These are phyloP conservation scores for Anguilla japonica DNA, from an alignment of 2,113 vertebrate genomes.

Conservation along the genomic window DNA sequence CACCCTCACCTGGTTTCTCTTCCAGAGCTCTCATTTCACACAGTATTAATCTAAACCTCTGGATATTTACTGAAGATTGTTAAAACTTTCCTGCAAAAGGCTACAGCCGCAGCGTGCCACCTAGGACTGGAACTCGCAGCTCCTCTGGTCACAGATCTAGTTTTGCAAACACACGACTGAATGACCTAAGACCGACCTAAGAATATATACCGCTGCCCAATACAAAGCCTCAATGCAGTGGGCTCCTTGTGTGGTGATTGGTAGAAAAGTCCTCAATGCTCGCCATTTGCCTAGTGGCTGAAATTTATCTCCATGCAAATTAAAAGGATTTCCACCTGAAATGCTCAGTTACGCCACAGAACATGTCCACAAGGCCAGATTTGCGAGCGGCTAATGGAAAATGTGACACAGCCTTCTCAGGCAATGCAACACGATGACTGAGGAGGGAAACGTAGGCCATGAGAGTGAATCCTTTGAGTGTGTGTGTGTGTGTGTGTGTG, in stretches of 20 bases:
- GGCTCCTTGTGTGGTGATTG: background rate
- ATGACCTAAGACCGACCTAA: too few relatives aligned
- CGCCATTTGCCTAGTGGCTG: background rate
- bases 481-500: too few relatives aligned
- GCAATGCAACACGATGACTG: slow-evolving; percentile 42
- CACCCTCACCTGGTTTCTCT: too few relatives aligned
- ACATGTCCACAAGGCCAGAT: slow-evolving; percentile 51
- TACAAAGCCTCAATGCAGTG: background rate
- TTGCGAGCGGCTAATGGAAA: slow-evolving; percentile 55
- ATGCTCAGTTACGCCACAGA: slow-evolving; percentile 42
- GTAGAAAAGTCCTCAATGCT: background rate
- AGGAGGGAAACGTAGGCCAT: background rate
- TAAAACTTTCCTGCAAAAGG: too few relatives aligned
- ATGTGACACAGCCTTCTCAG: slow-evolving; percentile 50
- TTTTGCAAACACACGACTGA: too few relatives aligned
- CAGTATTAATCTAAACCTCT: too few relatives aligned
- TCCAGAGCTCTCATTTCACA: too few relatives aligned
- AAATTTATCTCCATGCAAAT: background rate
- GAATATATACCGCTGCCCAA: background rate
- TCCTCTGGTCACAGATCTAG: too few relatives aligned
- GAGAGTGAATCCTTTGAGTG: background rate
- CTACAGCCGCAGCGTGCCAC: too few relatives aligned
- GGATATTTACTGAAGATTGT: too few relatives aligned
- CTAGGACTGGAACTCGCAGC: too few relatives aligned
- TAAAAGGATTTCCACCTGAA: slow-evolving; percentile 16